phyloP scores from a whole-genome alignment of 2,797 vertebrate species.

The Garrulus glandarius region DNA sequence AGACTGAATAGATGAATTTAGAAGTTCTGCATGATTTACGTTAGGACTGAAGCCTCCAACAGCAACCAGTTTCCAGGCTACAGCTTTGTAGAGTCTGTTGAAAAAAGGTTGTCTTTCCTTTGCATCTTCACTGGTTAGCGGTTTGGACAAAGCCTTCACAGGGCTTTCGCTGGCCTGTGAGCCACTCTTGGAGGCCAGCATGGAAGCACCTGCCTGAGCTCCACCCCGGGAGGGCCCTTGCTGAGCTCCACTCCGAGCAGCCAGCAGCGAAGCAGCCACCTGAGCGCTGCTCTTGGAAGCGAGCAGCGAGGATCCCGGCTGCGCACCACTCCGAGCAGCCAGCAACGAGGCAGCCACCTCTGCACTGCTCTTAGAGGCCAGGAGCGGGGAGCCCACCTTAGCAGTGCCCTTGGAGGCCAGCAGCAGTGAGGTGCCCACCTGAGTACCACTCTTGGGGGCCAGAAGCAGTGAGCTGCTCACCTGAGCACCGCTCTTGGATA shows the following conservation, averaged over 20 bases:
- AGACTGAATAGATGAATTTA: slow-evolving; percentile 89
- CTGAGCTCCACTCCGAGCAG: background rate
- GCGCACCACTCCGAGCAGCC: background rate
- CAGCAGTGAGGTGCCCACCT: slow-evolving; percentile 16
- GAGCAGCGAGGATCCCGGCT: background rate
- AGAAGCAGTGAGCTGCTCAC: background rate
- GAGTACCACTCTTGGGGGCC: background rate
- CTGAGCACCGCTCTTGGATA: slow-evolving; percentile 54
- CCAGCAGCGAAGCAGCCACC: slow-evolving; percentile 31
- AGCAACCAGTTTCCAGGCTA: slow-evolving; percentile 96
- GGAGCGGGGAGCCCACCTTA: background rate
- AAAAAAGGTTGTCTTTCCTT: slow-evolving; percentile 93
- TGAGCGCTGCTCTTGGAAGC: slow-evolving; percentile 34
- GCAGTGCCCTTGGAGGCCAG: slow-evolving; percentile 57
- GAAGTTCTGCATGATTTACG: slow-evolving; percentile 90
- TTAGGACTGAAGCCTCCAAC: slow-evolving; percentile 92
- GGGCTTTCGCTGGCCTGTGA: slow-evolving; percentile 53
- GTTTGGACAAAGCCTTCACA: slow-evolving; percentile 66
- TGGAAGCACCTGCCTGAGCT: slow-evolving; percentile 56
- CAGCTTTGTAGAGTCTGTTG: slow-evolving; percentile 95
- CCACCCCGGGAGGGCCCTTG: slow-evolving; percentile 52
- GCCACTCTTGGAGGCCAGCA: slow-evolving; percentile 54
- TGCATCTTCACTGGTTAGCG: slow-evolving; percentile 76
- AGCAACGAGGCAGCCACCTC: slow-evolving; percentile 31
- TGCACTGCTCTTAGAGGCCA: slow-evolving; percentile 36